Base-by-base conservation (phyloP, 2,113 vertebrate genomes). In the Climacteris rufus region DNA sequence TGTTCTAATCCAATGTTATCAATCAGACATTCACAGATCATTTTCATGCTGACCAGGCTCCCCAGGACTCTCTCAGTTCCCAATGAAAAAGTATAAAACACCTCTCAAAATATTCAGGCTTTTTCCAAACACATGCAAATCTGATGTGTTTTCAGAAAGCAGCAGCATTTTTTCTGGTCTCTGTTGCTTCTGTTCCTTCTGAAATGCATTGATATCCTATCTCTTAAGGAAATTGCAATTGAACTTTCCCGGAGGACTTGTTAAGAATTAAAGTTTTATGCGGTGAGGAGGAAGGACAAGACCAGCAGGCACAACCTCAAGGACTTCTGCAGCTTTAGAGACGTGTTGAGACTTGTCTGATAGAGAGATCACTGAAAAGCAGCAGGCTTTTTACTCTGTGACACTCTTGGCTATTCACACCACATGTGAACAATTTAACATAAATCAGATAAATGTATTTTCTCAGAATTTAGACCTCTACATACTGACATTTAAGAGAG, bases 231-330 rank as follows among this genome's bases (percentile, higher is more conserved):
- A 92, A 74, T 10, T 12, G 25, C n/a, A 49, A 49, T 4, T 64
- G 52, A 59, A n/a, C 28, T 74, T 74, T 70, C 68, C 39, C 3
- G 2, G 17, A 71, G 15, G 10, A 54, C 7, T 78, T 70, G 27
- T 7, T 18, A 63, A 78, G 52, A 39, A 65, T 39, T 6, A 6
- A 65, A 77, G 3, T 50, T 83, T 66, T 63, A 45, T 0, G 0
- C 70, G 22, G 40, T 57, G 61, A 42, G 40, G 49, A 76, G 0
- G 1, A 14, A 76, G 33, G 31, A 80, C 39, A 72, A 57, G 45
- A 74, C 8, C 23, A 30, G 45, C 28, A 57, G 42, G 28, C 35
- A 72, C 4, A 4, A 74, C 42, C 22, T 57, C 54, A 25, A 12
- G 54, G 66, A 57, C 23, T 63, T 63, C n/a, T 59, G 27, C 35